Evolutionary conservation across 2,797 vertebrate genomes (phyloP), one percentile per base, ranked within the genome.

Genomic region (Ispidina picta): DNA sequence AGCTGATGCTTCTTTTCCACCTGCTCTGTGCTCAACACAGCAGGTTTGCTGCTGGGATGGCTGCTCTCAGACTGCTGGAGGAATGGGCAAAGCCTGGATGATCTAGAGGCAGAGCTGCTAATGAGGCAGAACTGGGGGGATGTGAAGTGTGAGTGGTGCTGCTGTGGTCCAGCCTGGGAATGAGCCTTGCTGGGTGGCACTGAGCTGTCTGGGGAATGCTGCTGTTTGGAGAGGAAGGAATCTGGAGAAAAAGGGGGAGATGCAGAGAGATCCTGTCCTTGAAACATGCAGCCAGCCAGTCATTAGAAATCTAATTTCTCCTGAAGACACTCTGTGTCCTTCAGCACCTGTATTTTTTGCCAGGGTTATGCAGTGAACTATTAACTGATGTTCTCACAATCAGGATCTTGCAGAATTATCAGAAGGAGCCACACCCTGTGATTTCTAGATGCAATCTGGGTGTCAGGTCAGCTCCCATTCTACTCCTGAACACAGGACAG

Each of bases 401-500:
- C 77, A 89, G 72, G 65, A 56, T 46, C 66, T 74, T 94, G 83
- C 87, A 84, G 41, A 89, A 89, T 82, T 81, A 94, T 83, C 88
- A 80, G 49, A 84, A 68, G 41, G 26, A 85, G 54, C 10, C 23
- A 89, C 2, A 9, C 72, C 26, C 17, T 49, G 63, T 73, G 83
- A 89, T 92, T 92, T 94, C 82, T 52, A n/a, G 65, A 83, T 66
- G 65, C 93, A 96, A 89, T 96, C 95, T 69, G 41, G 49, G 44
- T 66, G 48, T 76, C 90, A 86, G 5, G 7, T 80, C 76, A 74
- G 46, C 73, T 93, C 80, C 59, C 89, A 97, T 96, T 95, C 93
- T 96, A 97, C 96, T 96, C 93, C 96, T 94, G 92, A 97, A 92
- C 86, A 90, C 49, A 72, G 68, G 68, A 86, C 43, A 23, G 5